Conservation (phyloP, 2,797 vertebrate genomes). For the Xerus rutilus region DNA sequence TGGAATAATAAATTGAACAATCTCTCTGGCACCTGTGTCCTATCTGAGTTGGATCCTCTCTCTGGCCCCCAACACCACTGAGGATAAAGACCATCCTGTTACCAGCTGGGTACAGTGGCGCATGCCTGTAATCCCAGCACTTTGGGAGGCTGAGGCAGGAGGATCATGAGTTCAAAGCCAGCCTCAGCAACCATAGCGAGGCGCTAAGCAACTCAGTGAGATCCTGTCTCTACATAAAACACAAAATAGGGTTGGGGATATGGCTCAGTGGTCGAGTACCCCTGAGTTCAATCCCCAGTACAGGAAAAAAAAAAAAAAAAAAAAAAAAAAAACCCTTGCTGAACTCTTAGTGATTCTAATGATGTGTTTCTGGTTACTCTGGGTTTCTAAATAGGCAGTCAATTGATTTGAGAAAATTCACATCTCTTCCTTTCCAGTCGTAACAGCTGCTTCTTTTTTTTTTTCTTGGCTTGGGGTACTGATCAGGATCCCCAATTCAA, state of each 20-base stretch:
- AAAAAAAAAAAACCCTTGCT: neutral
- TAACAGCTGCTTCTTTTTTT: neutral
- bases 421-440: neutral
- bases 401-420: constrained; percentile 32
- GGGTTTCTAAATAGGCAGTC: neutral
- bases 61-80: rapidly evolving
- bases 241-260: too few relatives aligned
- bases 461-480: neutral
- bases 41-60: neutral
- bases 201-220: too few relatives aligned
- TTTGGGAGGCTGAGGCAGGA: too few relatives aligned
- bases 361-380: constrained; percentile 10
- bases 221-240: too few relatives aligned
- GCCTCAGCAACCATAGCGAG: too few relatives aligned
- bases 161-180: too few relatives aligned
- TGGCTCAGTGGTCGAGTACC: too few relatives aligned
- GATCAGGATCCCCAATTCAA: neutral
- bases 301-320: too few relatives aligned
- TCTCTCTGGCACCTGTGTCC: neutral
- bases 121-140: too few relatives aligned
- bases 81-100: neutral
- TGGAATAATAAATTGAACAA: neutral
- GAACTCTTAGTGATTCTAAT: constrained; percentile 36
- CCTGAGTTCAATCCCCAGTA: too few relatives aligned
- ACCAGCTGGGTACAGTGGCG: too few relatives aligned